Base-by-base conservation (phyloP, 2,888 invertebrate genomes). In the Andricus curvator region DNA sequence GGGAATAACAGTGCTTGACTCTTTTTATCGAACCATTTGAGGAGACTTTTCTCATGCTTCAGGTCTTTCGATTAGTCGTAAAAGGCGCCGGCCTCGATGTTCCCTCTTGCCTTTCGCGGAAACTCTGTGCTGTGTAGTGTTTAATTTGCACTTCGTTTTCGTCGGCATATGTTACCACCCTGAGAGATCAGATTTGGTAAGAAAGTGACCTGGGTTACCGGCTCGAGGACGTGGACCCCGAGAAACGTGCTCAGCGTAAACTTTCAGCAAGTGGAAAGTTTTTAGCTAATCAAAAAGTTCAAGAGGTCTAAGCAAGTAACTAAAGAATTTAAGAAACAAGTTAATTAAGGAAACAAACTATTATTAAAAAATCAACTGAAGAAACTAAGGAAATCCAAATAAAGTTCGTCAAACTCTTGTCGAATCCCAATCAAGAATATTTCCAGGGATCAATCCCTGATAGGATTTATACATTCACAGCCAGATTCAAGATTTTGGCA, bases 161-260 rank as follows among this genome's bases (percentile, higher is more conserved):
- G 25, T 68, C 44, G 68, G 70, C 78, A 78, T 78, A 78, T 78
- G 78, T 70, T 78, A 68, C 33, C 74, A 33, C 51, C 17, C 56
- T 41, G 67, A 41, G 74, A 56, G 11, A n/a, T 33, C 17, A n/a
- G 37, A 22, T 25, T 78, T 62, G 78, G 68, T 70, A 78, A 78
- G 37, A 25, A 51, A 29, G 68, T 29, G 56, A 41, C 51, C 78
- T 60, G 29, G 78, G 44, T 78, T 78, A 64, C 78, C 78, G 64
- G 78, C 78, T 25, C 22, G 76, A 76, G 33, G 22, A 76, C 67
- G 37, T 41, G 67, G n/a, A 41, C 33, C 65, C 37, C 5, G 51
- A 25, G 51, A 74, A 56, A 56, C 29, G 9, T 74, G 74, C 8
- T 64, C 62, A 29, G 62, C 29, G 22, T 6, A n/a, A n/a, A 22